phyloP scores from a whole-genome alignment of 1,140 invertebrate species.

The Drosophila sturtevanti region DNA sequence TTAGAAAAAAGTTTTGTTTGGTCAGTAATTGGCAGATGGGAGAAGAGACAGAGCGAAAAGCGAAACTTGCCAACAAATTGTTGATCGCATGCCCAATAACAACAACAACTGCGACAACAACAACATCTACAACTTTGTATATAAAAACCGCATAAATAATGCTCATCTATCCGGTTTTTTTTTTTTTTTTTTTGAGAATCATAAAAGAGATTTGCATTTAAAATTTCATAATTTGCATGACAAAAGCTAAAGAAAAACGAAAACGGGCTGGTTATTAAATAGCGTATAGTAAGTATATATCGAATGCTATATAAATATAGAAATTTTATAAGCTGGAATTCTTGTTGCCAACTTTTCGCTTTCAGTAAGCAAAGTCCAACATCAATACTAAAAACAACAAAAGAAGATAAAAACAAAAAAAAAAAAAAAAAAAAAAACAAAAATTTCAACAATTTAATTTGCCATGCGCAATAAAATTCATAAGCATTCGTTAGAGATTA shows the following conservation, averaged over 20 bases:
- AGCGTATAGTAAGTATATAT: no score
- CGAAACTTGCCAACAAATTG: conserved; percentile 48
- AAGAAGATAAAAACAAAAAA: neutral
- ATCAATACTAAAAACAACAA: neutral
- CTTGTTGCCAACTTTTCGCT: conserved; percentile 35
- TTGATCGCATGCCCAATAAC: neutral
- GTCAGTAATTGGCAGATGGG: conserved; percentile 50
- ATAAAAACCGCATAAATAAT: conserved; percentile 3
- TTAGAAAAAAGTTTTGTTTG: conserved; percentile 59
- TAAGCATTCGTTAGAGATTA: neutral
- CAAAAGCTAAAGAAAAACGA: conserved; percentile 24
- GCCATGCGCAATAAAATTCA: conserved; percentile 24
- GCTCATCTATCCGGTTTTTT: conserved; percentile 24
- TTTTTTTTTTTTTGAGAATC: conserved; percentile 33
- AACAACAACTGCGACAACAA: neutral
- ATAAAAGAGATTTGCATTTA: conserved; percentile 39
- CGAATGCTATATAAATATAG: conserved; percentile 9
- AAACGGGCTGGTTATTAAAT: no score
- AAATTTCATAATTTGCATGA: conserved; percentile 55
- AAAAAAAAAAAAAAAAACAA: neutral
- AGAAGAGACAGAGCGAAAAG: conserved; percentile 1
- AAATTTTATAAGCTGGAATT: conserved; percentile 30
- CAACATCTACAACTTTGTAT: neutral
- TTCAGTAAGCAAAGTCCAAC: conserved; percentile 27
- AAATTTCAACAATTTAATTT: neutral